These are phyloP conservation scores for Goniozus legneri DNA, from an alignment of 1,140 invertebrate genomes.

Conservation along the genomic window DNA sequence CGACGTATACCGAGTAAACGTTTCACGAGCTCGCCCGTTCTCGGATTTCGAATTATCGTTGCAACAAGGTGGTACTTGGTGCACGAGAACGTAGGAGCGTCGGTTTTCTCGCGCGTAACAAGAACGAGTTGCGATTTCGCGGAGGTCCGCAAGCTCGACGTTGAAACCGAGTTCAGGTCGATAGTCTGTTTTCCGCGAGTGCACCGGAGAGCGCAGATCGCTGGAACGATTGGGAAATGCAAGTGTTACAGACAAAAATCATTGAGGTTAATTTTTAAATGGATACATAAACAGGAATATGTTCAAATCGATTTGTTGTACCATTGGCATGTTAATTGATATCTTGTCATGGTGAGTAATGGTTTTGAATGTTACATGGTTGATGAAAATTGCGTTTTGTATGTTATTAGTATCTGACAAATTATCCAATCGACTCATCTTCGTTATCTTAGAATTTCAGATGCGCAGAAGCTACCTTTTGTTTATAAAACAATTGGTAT, in stretches of 20 bases:
- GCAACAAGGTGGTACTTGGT: not conserved
- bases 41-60: not conserved
- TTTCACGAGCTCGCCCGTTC: not conserved
- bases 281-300: too few species aligned
- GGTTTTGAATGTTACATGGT: too few species aligned
- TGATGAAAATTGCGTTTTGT: not conserved
- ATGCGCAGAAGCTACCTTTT: not conserved
- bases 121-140: slow-evolving; percentile 16
- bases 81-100: slow-evolving; percentile 12
- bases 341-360: too few species aligned
- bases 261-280: too few species aligned
- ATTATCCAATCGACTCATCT: not conserved
- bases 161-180: not conserved
- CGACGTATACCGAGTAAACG: not conserved
- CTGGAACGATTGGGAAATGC: too few species aligned
- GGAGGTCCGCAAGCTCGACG: not conserved
- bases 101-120: slow-evolving; percentile 24
- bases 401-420: not conserved
- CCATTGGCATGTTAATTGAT: too few species aligned
- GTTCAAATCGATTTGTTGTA: too few species aligned
- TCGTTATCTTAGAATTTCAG: slow-evolving; percentile 10
- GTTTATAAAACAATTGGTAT: slow-evolving; percentile 1
- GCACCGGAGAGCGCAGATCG: too few species aligned
- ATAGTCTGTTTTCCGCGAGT: not conserved
- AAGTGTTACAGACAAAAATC: too few species aligned